Evolutionary conservation across 1,140 invertebrate species (phyloP), one percentile per base, ranked within the genome.

Genomic region (Anadara kagoshimensis): DNA sequence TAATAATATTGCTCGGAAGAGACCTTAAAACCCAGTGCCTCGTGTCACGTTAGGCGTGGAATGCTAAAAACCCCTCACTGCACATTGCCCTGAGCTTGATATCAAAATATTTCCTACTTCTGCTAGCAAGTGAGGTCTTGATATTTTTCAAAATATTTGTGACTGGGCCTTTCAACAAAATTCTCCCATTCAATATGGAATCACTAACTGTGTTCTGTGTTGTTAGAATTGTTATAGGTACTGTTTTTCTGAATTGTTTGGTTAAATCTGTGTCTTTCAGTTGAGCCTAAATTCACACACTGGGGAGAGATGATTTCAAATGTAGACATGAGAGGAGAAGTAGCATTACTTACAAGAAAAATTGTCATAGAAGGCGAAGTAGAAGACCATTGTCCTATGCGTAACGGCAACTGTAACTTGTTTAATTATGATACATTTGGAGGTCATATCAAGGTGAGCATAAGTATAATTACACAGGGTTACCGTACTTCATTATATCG

Each of bases 291-390:
- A 45, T 78, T 53, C 63, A 77, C 71, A 44, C 82, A 84, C 63
- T 78, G 51, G 49, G 77, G 79, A 26, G 66, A 77, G 62, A 44
- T 83, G 1, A 45, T 44, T 12, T 65, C 81, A 26, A 63, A 68
- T 36, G 79, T 84, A 0, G 82, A 84, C 63, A 72, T 74, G 77
- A 63, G 82, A 57, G 82, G 77, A 20, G 80, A 82, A 59, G 81
- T 84, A 12, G 81, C 65, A 4, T 54, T 83, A 12, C 62, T 83
- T 0, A 74, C 70, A 1, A 54, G 80, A 22, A 81, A 84, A 43
- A 78, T 84, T n/a, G 65, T 72, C 20, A 78, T 83, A 36, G 59
- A 72, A 45, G 80, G 78, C 16, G 75, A 76, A 45, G 73, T 79
- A 51, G 11, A 79, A 44, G 1, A 26, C 1, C 11, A 58, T 14